These are phyloP conservation scores for Tachina lurida DNA, from an alignment of 2,888 invertebrate species.

Conservation along the genomic window DNA sequence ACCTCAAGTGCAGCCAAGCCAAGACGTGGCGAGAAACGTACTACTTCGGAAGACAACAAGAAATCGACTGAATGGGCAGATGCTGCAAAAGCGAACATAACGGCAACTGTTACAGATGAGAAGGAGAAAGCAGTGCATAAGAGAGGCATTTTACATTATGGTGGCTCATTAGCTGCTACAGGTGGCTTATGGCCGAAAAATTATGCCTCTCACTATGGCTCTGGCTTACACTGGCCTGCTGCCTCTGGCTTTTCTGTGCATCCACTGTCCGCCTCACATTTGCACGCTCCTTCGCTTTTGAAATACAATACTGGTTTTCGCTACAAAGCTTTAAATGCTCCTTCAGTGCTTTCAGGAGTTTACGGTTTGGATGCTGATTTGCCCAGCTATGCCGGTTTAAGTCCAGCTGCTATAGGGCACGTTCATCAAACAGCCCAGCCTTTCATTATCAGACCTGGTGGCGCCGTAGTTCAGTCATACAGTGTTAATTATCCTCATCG, in stretches of 20 bases:
- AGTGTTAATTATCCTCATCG: conserved; percentile 81
- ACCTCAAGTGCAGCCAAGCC: conserved; percentile 42
- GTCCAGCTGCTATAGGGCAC: conserved; percentile 42
- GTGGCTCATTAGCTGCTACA: conserved; percentile 56
- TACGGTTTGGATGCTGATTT: conserved; percentile 38
- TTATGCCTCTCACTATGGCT: conserved; percentile 80
- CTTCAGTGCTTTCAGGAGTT: conserved; percentile 30
- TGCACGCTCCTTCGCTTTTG: conserved; percentile 36
- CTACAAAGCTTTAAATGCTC: conserved; percentile 48
- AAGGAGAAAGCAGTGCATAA: conserved; percentile 76
- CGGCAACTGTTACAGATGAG: conserved; percentile 29
- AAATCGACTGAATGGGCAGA: conserved; percentile 21
- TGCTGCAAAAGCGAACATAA: conserved; percentile 11
- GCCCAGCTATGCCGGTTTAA: conserved; percentile 33
- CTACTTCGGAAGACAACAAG: neutral
- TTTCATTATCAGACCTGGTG: conserved; percentile 79
- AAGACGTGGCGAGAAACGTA: conserved; percentile 38
- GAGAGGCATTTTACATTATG: conserved; percentile 77
- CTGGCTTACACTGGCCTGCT: conserved; percentile 77
- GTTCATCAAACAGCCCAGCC: conserved; percentile 73
- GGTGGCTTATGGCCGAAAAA: conserved; percentile 77
- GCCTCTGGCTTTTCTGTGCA: conserved; percentile 72
- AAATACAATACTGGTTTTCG: conserved; percentile 54
- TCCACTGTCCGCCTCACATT: conserved; percentile 71
- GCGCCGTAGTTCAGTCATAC: conserved; percentile 80